phyloP scores from a whole-genome alignment of 2,113 vertebrate genomes.

The Anas platyrhynchos region DNA sequence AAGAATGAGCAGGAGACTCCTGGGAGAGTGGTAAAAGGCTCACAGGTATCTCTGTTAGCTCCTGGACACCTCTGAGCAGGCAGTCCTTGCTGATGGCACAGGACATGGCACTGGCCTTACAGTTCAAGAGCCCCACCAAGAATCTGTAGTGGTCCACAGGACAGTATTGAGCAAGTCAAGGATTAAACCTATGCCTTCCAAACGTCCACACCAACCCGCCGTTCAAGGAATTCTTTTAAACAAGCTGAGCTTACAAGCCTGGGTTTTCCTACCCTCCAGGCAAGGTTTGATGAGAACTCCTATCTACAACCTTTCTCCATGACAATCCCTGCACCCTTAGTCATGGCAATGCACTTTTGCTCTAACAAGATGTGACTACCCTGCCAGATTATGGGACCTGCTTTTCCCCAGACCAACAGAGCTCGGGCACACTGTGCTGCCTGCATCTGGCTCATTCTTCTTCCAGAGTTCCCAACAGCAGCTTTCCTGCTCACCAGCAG shows the following conservation, averaged over 20 bases:
- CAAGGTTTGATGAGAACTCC: background rate
- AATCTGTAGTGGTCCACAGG: background rate
- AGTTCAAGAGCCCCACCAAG: background rate
- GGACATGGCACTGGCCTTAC: background rate
- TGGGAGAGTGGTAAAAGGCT: background rate
- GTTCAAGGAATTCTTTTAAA: background rate
- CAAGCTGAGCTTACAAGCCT: background rate
- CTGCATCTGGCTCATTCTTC: background rate
- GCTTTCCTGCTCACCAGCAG: background rate
- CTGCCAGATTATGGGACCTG: background rate
- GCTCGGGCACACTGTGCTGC: rapidly evolving
- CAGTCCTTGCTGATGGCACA: background rate
- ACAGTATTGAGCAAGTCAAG: background rate
- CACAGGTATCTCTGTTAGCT: background rate
- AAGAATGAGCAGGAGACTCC: background rate
- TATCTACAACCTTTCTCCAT: background rate
- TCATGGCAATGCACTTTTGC: rapidly evolving
- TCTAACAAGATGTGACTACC: rapidly evolving
- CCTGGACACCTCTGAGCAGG: background rate
- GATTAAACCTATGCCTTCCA: background rate
- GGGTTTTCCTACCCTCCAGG: background rate
- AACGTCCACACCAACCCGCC: background rate
- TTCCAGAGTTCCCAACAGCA: background rate
- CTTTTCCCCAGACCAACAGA: background rate
- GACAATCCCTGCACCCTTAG: background rate